phyloP scores from a whole-genome alignment of 1,140 invertebrate species.

The Oscheius sp. region DNA sequence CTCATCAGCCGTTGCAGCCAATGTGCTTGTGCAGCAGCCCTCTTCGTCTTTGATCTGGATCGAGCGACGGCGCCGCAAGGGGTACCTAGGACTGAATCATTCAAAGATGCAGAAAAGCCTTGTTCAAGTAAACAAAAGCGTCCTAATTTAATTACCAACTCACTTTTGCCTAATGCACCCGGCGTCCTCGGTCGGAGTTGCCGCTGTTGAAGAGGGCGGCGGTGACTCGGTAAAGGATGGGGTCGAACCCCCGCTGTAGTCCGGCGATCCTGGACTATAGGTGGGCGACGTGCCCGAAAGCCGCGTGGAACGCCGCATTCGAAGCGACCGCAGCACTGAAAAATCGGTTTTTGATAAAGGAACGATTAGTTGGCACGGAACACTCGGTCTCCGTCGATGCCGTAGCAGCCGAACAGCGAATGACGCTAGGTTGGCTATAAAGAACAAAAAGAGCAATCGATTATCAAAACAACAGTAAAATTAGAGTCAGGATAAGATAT shows the following conservation, averaged over 20 bases:
- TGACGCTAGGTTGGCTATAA: no score
- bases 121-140: not conserved
- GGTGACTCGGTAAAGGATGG: not conserved
- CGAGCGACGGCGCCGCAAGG: constrained; percentile 30
- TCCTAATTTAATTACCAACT: no score
- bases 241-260: not conserved
- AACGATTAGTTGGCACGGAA: no score
- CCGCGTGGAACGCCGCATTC: not conserved
- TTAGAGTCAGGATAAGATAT: no score
- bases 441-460: not conserved
- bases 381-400: no score
- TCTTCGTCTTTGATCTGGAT: constrained; percentile 52
- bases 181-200: no score
- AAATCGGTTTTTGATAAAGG: no score
- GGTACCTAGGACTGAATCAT: constrained; percentile 16
- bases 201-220: not conserved
- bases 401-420: no score
- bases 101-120: not conserved
- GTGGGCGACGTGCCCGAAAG: not conserved
- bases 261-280: not conserved
- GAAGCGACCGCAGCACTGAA: not conserved
- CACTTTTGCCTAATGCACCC: no score
- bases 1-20: constrained; percentile 57
- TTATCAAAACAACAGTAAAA: not conserved
- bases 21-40: constrained; percentile 44